Base-by-base conservation (phyloP, 1,140 invertebrate genomes). In the Drosophila quadrilineata region DNA sequence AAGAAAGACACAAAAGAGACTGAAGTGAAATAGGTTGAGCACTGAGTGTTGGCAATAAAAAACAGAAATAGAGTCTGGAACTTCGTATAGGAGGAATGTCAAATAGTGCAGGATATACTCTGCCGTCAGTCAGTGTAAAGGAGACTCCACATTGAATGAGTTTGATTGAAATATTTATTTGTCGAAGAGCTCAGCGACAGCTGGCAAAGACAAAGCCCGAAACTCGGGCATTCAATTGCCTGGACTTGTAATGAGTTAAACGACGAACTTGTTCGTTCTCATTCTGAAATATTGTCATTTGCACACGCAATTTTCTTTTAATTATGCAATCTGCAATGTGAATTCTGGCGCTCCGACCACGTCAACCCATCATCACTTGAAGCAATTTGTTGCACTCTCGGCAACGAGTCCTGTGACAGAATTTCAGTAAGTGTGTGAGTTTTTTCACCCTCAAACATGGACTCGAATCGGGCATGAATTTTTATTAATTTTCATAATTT, bases 401-500 rank as follows among this genome's bases (percentile, higher is more conserved):
- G 38, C 38, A 12, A 2, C 22, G 22, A n/a, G n/a, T n/a, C n/a
- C n/a, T n/a, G 24, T 0, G 28, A 3, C 21, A 10, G 14, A 26
- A 19, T n/a, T n/a, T 12, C 28, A 29, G 17, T 33, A 33, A 19
- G 10, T 6, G 3, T 35, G 33, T 5, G 10, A 8, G 17, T 40
- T 3, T 21, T 8, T 14, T 24, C 19, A 6, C 17, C 57, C 28
- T 43, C 22, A 56, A 43, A 17, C 57, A 21, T 58, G 49, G 41
- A 26, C 49, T 16, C 43, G 69, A 52, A 60, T 54, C 26, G 26
- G 17, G 59, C 57, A 60, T 76, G 62, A 74, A 85, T 84, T 85
- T 84, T 84, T 85, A 85, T 84, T 84, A 84, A 84, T 84, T 84
- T 84, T 85, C 79, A 84, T 84, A 84, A 84, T 84, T 84, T 84